Evolutionary conservation across 2,888 invertebrate species (phyloP), one percentile per base, ranked within the genome.

Genomic region (Sphaerophoria taeniata): DNA sequence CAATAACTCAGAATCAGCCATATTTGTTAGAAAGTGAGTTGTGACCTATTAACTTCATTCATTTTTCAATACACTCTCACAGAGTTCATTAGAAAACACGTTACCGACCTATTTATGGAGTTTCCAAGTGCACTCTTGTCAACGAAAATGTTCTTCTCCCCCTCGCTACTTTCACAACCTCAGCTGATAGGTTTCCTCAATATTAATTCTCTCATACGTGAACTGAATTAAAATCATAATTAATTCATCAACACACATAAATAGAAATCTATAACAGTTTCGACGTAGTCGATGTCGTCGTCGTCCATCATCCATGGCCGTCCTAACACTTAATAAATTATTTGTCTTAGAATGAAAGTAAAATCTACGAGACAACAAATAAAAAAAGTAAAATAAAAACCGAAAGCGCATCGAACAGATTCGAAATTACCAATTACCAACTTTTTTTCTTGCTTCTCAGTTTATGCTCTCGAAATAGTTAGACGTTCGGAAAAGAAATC

Each of bases 281-380:
- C 39, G 39, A 43, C 14, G 36, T 16, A 11, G 36, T 3, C 12
- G 33, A 9, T 12, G 14, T 9, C 39, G 31, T 43, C 39, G 39
- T 43, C 39, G 7, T 67, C 47, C 47, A 53, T 67, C 67, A 53
- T 53, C 53, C 47, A 7, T 31, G 36, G 51, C 51, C 65, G 36
- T 65, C 65, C 45, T 11, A 58, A 33, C 78, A 78, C 55, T 51
- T 45, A 61, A 82, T 77, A 69, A 82, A 77, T 81, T 47, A 69
- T 49, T 56, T 73, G 11, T 31, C 2, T 31, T 69, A 71, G 83
- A 83, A 83, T 45, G 78, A 83, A 83, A 83, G 83, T 78, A 58
- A 74, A 74, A 79, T 73, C 53, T 47, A 65, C 49, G 49, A 70
- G 14, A 16, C 7, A 71, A 47, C 6, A 70, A 63, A 43, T 39